Conservation (phyloP, 2,888 invertebrate genomes). For the Acronicta alni region DNA sequence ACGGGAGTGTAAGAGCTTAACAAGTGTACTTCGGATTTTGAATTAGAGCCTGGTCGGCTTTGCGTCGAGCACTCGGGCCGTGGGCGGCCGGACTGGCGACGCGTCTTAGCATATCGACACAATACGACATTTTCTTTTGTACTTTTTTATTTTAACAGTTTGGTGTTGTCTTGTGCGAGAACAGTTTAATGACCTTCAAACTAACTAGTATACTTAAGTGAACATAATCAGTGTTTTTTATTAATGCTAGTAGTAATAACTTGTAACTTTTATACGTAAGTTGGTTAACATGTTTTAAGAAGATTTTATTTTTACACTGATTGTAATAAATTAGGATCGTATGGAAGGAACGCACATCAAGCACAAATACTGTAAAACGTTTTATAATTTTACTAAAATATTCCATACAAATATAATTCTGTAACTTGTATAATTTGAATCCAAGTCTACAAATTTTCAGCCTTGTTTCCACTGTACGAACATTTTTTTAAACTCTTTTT, state of each 20-base stretch:
- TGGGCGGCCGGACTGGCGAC: constrained; percentile 52
- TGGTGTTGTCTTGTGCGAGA: constrained; percentile 80
- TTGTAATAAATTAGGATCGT: constrained; percentile 69
- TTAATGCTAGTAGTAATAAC: constrained; percentile 61
- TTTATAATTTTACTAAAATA: constrained; percentile 28
- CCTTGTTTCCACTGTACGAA: constrained; percentile 13
- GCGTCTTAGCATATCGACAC: constrained; percentile 78
- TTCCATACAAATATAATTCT: constrained; percentile 4
- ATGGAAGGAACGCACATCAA: constrained; percentile 69
- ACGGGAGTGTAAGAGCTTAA: constrained; percentile 90
- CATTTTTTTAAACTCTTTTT: background rate
- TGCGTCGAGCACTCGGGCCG: constrained; percentile 54
- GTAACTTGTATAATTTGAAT: constrained; percentile 9
- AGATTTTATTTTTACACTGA: constrained; percentile 82
- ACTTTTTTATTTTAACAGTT: constrained; percentile 77
- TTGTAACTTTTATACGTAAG: constrained; percentile 82
- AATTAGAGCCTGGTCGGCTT: constrained; percentile 66
- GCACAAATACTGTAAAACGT: constrained; percentile 66
- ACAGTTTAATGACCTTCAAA: constrained; percentile 62
- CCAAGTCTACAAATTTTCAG: constrained; percentile 14
- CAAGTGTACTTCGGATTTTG: constrained; percentile 54
- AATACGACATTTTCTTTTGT: constrained; percentile 71
- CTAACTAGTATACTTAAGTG: constrained; percentile 49
- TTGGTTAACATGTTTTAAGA: constrained; percentile 72
- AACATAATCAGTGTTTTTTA: constrained; percentile 62